Base-by-base conservation (phyloP, 2,888 invertebrate genomes). In the Diarsia dahlii region DNA sequence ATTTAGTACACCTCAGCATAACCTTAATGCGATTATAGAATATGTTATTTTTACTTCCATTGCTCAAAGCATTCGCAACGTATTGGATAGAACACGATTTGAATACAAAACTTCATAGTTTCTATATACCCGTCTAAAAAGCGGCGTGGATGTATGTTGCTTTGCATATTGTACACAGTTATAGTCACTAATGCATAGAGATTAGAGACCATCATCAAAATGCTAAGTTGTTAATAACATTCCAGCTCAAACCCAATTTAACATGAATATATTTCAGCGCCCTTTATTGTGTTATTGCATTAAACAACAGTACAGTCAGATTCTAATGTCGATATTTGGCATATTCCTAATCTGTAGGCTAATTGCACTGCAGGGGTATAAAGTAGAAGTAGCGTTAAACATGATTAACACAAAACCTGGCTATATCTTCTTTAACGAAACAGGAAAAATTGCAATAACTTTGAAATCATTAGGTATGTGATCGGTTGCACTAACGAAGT, bases 121-220 rank as follows among this genome's bases (percentile, higher is more conserved):
- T 23, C 12, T 18, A 23, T 54, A 1, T 68, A 54, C 3, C 48
- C 23, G 39, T 20, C 15, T 9, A 45, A 45, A 45, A 65, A 50
- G 10, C 3, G 28, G 6, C 3, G 15, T 71, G 13, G 9, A 71
- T 52, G 6, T 20, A 70, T 34, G 10, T 45, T 63, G 13, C 63
- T 12, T 23, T 50, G 3, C 18, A 52, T 67, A n/a, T n/a, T n/a
- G 3, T 28, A n/a, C 20, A 46, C 18, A 73, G 23, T 20, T 48
- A 23, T 58, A 58, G 12, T 20, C 39, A 54, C 6, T 39, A 62
- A 70, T 52, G 18, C 52, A 62, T 48, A 39, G 13, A 78, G 10
- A 76, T 76, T 70, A 48, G 18, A 62, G 13, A 18, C 12, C 18
- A 50, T 45, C 72, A 80, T 78, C n/a, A 73, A 66, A 76, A 80